These are phyloP conservation scores for Chymomyza amoena DNA, from an alignment of 2,888 invertebrate species.

Conservation along the genomic window DNA sequence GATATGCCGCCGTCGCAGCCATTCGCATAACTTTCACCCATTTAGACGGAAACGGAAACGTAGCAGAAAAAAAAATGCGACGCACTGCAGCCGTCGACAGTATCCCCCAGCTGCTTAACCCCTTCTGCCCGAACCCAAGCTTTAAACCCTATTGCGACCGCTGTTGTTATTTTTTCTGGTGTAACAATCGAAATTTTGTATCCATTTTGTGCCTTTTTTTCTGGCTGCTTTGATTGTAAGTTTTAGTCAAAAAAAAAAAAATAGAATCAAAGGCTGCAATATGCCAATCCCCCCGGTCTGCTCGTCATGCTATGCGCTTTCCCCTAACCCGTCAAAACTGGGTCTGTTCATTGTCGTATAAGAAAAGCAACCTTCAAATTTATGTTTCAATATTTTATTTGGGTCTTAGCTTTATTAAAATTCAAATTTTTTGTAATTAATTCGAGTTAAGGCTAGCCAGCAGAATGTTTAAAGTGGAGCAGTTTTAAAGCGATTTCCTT, in stretches of 20 bases:
- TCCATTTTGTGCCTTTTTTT: conserved; percentile 35
- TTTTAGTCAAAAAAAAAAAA: conserved; percentile 29
- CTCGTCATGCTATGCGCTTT: too few species aligned
- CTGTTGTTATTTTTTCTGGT: conserved; percentile 68
- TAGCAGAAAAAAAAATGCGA: conserved; percentile 61
- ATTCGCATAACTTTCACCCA: conserved; percentile 28
- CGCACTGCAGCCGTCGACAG: conserved; percentile 42
- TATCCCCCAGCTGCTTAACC: neutral
- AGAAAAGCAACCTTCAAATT: neutral
- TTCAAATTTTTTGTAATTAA: neutral
- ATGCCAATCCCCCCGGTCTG: conserved; percentile 37
- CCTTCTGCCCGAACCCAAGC: neutral
- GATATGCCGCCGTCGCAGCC: conserved; percentile 34
- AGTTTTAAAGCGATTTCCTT: too few species aligned
- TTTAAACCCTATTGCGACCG: conserved; percentile 14
- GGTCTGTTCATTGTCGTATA: too few species aligned
- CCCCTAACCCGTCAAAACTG: neutral
- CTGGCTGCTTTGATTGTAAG: conserved; percentile 2
- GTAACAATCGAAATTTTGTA: conserved; percentile 61
- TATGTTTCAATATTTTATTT: neutral
- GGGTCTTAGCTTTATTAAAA: neutral
- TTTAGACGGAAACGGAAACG: conserved; percentile 68
- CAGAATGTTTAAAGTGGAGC: too few species aligned
- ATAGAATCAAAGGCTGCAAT: conserved; percentile 61
- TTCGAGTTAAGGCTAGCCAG: neutral